Evolutionary conservation across 2,888 invertebrate genomes (phyloP), one percentile per base, ranked within the genome.

Genomic region (Himalopsyche tibetana): DNA sequence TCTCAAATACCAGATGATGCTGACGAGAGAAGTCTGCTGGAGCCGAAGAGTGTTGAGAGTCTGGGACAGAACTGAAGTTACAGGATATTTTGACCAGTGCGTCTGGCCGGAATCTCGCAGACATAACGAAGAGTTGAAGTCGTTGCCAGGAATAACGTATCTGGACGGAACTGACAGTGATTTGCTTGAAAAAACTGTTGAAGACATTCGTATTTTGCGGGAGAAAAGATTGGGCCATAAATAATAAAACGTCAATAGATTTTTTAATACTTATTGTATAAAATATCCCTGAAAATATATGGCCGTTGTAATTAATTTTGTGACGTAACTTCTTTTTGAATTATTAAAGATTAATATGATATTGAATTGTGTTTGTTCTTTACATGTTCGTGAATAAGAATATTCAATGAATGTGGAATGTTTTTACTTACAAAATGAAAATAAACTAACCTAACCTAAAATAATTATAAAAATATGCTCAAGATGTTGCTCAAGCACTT

Each of bases 71-170:
- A 96, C 98, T 1, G 98, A 98, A 92, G 93, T 96, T 0, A 95
- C 95, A 0, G 97, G 97, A 0, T 99, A 98, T 92, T 98, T 98
- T 92, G 97, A 98, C 74, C 92, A 92, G 89, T 95, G 96, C 90
- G 97, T 96, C n/a, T 99, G 98, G 98, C 98, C 98, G 19, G 95
- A 95, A 90, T 97, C 98, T 90, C 90, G 95, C 86, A 92, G 92
- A 89, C 94, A 96, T 89, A 91, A 93, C 63, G 89, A 91, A 38
- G 93, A 94, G 89, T 91, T 91, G 82, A 90, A 91, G 5, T 90
- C 91, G 5, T 90, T 90, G 55, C 90, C 91, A 85, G 92, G 91
- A 83, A 90, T 92, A 4, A 90, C 90, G 9, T 90, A 91, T 81
- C 89, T 92, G 5, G 91, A 92, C 89, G 91, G 91, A 55, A 82